Conservation (phyloP, 2,888 invertebrate species). For the Acanthosepion pharaonis region DNA sequence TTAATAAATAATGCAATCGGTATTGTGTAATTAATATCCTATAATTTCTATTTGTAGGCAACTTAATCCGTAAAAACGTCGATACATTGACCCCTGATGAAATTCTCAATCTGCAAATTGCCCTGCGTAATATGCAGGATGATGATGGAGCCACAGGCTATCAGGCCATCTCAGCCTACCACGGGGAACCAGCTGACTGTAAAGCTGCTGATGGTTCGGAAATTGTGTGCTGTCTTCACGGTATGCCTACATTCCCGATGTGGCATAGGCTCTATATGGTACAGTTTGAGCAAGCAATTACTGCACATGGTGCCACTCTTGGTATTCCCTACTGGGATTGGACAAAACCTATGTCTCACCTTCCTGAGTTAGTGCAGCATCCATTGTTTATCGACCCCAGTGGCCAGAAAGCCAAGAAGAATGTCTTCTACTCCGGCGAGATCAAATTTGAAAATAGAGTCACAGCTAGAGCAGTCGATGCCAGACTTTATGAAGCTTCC, state of each 20-base stretch:
- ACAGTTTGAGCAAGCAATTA: slow-evolving; percentile 52
- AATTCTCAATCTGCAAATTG: slow-evolving; percentile 51
- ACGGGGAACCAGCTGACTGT: slow-evolving; percentile 54
- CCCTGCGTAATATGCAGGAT: slow-evolving; percentile 49
- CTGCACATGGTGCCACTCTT: slow-evolving; percentile 45
- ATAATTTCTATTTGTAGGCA: slow-evolving; percentile 45
- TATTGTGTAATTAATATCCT: not conserved
- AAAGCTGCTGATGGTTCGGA: slow-evolving; percentile 38
- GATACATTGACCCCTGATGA: slow-evolving; percentile 51
- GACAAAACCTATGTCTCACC: slow-evolving; percentile 51
- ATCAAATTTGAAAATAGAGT: slow-evolving; percentile 49
- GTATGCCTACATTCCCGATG: slow-evolving; percentile 54
- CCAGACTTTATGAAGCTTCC: slow-evolving; percentile 53
- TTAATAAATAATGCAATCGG: no score
- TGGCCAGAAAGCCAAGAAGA: slow-evolving; percentile 52
- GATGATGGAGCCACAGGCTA: slow-evolving; percentile 51
- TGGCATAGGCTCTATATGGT: slow-evolving; percentile 54
- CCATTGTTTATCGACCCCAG: slow-evolving; percentile 47
- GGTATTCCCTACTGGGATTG: slow-evolving; percentile 58
- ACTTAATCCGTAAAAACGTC: slow-evolving; percentile 53
- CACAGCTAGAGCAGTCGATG: slow-evolving; percentile 55
- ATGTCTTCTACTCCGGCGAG: slow-evolving; percentile 54
- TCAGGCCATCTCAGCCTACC: slow-evolving; percentile 53
- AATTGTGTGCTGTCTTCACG: slow-evolving; percentile 54
- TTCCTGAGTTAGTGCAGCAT: slow-evolving; percentile 52